Base-by-base conservation (phyloP, 1,140 invertebrate genomes). In the Tetramorium simillimum region DNA sequence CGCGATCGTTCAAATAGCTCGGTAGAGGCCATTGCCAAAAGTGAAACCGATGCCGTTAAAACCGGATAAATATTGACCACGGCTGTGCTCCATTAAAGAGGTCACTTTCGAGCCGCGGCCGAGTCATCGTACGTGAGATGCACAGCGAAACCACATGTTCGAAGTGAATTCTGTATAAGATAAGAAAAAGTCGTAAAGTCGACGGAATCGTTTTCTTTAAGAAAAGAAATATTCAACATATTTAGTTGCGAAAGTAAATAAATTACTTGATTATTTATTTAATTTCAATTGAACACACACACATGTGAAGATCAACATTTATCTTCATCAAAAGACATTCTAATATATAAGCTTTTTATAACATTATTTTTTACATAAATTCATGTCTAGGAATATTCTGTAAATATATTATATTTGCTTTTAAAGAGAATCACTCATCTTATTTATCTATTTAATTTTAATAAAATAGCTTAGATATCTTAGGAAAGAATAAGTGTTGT, bases 21-120 rank as follows among this genome's bases (percentile, higher is more conserved):
- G 56, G 77, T 93, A 92, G 93, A 95, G 94, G 94, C 94, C 95
- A 95, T 95, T 95, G 94, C 93, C 95, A 95, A 95, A 95, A 95
- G 95, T 95, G 95, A 95, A 95, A 95, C 91, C 92, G 88, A 81
- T 91, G 87, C 91, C 84, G 86, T n/a, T 49, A 76, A 63, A 58
- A 77, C 46, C 75, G 89, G 46, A 85, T 82, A 92, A 92, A 86
- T 91, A 86, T 90, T 92, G 91, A 37, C 87, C 67, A 33, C 51
- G 43, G 4, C 24, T 33, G 75, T 81, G 28, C 46, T 62, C 60
- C 76, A 87, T 89, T 89, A 92, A 92, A 88, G 86, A 92, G 92
- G 90, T 91, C 91, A 90, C 91, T 92, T 92, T 92, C 91, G 85
- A 86, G 58, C 58, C 86, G 72, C 14, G 58, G 24, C 40, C 82